These are phyloP conservation scores for Phrynocephalus forsythii DNA, from an alignment of 2,797 vertebrate genomes.

Conservation along the genomic window DNA sequence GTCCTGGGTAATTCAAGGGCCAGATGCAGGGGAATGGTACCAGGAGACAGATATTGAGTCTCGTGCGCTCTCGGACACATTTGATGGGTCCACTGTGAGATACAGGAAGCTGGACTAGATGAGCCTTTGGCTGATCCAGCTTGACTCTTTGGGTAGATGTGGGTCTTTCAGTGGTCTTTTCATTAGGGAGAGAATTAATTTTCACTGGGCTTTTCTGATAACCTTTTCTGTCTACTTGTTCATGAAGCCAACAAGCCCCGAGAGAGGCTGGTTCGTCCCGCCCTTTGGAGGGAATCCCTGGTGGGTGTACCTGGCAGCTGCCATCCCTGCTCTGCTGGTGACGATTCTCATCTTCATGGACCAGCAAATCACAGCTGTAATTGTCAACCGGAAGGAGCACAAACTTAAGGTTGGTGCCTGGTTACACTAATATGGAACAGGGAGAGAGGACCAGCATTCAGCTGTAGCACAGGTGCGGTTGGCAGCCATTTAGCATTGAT, in stretches of 20 bases:
- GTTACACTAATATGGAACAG: fast-evolving
- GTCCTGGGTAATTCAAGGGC: too few species aligned
- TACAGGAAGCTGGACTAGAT: too few species aligned
- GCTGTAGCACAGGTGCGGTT: too few species aligned
- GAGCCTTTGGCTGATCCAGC: too few species aligned
- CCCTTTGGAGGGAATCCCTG: conserved; percentile 96
- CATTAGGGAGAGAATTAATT: neutral
- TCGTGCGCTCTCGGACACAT: too few species aligned
- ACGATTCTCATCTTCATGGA: conserved; percentile 99
- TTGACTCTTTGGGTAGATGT: too few species aligned
- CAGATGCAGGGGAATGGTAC: too few species aligned
- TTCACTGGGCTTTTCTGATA: conserved; percentile 30
- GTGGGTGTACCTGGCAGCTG: conserved; percentile 94
- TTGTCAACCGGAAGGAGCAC: conserved; percentile 97
- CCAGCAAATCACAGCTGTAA: conserved; percentile 97
- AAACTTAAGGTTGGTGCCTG: conserved; percentile 89
- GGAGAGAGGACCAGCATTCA: neutral
- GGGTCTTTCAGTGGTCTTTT: neutral
- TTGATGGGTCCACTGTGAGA: too few species aligned
- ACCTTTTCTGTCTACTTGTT: conserved; percentile 38
- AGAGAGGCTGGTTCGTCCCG: conserved; percentile 92
- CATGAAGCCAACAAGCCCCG: conserved; percentile 89
- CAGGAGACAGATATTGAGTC: too few species aligned
- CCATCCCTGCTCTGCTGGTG: conserved; percentile 92
- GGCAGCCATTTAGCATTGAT: neutral